A percentile compares a stretch with the other conserved stretches of the same genome.
Evolutionary conservation across 2,888 invertebrate genomes (phyloP).

Genomic region (Hydropsyche betteni): DNA sequence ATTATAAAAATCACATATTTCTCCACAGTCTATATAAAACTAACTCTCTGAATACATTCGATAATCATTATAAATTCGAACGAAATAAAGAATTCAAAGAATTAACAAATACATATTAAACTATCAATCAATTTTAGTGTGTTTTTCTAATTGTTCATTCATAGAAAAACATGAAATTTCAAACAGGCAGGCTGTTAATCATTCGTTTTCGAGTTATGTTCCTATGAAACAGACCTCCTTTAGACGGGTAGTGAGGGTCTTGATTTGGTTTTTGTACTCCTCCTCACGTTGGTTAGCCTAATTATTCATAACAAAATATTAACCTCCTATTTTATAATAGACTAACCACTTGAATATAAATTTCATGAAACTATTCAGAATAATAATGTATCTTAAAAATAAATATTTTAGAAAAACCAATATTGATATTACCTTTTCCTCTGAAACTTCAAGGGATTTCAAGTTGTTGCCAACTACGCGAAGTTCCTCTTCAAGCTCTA

Average conservation of each 20-base stretch:
- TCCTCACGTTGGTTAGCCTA: slow-evolving; percentile 99
- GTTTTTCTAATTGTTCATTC: slow-evolving; percentile 27
- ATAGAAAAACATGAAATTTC: slow-evolving; percentile 54
- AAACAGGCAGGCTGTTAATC: slow-evolving; percentile 56
- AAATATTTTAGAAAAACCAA: slow-evolving; percentile 37
- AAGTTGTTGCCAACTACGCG: slow-evolving; percentile 99
- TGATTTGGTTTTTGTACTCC: slow-evolving; percentile 99
- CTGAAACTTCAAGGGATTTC: slow-evolving; percentile 99
- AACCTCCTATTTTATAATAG: slow-evolving; percentile 8
- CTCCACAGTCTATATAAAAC: background rate
- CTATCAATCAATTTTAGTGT: too few species aligned
- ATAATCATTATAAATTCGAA: slow-evolving; percentile 28
- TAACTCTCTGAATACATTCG: slow-evolving; percentile 41
- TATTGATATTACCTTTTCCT: slow-evolving; percentile 86
- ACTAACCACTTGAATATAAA: slow-evolving; percentile 16
- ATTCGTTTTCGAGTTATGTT: slow-evolving; percentile 53
- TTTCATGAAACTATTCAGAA: background rate
- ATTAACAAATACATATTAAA: too few species aligned
- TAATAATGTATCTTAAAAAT: background rate
- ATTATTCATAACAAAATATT: slow-evolving; percentile 38
- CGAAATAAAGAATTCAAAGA: slow-evolving; percentile 10
- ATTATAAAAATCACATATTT: background rate
- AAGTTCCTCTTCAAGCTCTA: slow-evolving; percentile 99
- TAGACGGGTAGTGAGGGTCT: slow-evolving; percentile 97
- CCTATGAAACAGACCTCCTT: slow-evolving; percentile 87